Evolutionary conservation across 2,888 invertebrate species (phyloP), one percentile per base, ranked within the genome.

Genomic region (Gastrophysa polygoni): DNA sequence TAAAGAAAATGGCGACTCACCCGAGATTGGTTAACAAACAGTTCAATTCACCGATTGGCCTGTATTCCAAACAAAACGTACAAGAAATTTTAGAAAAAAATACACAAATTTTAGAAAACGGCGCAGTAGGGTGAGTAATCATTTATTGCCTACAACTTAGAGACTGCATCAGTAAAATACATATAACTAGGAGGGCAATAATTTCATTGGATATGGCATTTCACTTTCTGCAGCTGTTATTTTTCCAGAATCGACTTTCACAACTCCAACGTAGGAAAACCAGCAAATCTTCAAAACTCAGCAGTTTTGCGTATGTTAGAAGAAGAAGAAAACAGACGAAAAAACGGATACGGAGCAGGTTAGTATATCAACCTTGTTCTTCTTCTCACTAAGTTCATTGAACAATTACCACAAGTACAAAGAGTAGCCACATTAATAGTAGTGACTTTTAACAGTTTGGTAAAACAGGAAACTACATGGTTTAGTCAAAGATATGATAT

Each of bases 21-120:
- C 87, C 89, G 76, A 85, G 83, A 80, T 84, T 93, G 82, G 91
- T 92, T 73, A 92, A 93, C 85, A 92, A 91, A 83, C 93, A 94
- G 83, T 94, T 93, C 85, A 94, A 94, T 84, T 91, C 93, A 71
- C 93, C 94, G 69, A 92, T 94, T 76, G 91, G 91, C 79, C 84
- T 94, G 60, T 94, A 94, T 82, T 93, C 93, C 34, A 89, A 89
- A 75, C 85, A 89, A 77, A 90, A 91, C 80, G 89, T 94, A 71
- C 88, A 91, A 80, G 93, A 92, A 80, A 90, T 93, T 32, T 84
- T 94, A 74, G 86, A 88, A 78, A 89, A 90, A 74, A 92, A 93
- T 80, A 84, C 91, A 71, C 88, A 89, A 81, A 87, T 91, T 76
- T 86, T 93, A 75, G 85, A 88, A 73, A 91, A 91, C 81, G 93